Base-by-base conservation (phyloP, 23 tunicate genomes). In the Ascidia mentula region DNA sequence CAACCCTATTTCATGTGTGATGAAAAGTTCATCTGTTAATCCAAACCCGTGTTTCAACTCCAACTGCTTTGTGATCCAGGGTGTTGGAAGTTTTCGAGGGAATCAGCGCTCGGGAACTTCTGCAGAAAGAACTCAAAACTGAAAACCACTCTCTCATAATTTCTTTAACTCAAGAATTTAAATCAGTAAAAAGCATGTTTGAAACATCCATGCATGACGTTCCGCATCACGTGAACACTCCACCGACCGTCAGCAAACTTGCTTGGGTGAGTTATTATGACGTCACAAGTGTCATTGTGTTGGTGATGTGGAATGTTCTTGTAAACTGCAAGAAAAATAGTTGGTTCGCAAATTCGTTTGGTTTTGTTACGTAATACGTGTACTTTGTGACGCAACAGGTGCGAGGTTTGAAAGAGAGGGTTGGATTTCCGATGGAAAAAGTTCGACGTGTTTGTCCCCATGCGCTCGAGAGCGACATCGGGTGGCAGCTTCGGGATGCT, bases 51-150 rank as follows among this genome's bases (percentile, higher is more conserved):
- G 7, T 28, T 28, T 42, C 15, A 42, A 42, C 53, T 42, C 12
- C 12, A 42, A 42, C 12, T 42, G 12, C 15, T 42, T 42, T 42
- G 12, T 9, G 15, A 12, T 15, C 7, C 87, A 93, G 98, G 59
- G 88, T 93, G 18, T 65, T 93, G 76, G 93, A 93, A 59, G 92
- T 88, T 28, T 93, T 93, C 71, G 98, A 93, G 40, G 98, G 98
- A 37, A 80, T 93, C 60, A 88, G 89, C 42, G 90, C 98, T 4
- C 53, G 98, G 34, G 98, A 93, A 59, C 69, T 88, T 3, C 87
- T 93, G 45, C 98, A 93, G 69, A 85, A 85, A 0, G 89, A 88
- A 61, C 84, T 93, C 2, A 80, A 78, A 40, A 78, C 91, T 0
- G 97, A 92, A 36, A 92, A 87, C 53, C 76, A 87, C 65, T 22